Conservation (phyloP, 1,140 invertebrate species). For the Bursaphelenchus mucronatus region DNA sequence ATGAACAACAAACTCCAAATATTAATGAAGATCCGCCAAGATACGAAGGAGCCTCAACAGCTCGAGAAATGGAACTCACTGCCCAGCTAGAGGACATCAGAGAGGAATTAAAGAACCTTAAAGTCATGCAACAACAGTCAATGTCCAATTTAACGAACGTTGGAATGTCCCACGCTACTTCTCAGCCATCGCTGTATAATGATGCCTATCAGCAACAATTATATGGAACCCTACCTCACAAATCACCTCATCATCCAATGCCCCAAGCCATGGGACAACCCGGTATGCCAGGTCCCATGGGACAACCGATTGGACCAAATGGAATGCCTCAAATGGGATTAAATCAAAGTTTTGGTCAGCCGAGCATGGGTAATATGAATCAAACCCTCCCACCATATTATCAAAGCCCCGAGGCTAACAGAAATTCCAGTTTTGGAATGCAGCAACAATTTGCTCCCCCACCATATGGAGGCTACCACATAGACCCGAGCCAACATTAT, state of each 20-base stretch:
- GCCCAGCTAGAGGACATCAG: slow-evolving; percentile 19
- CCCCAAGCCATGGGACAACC: slow-evolving; percentile 9
- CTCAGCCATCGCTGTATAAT: slow-evolving; percentile 18
- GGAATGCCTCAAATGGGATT: too few relatives aligned
- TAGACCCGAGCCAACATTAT: slow-evolving; percentile 20
- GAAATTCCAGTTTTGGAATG: too few relatives aligned
- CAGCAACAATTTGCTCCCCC: too few relatives aligned
- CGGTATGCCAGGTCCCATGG: background rate
- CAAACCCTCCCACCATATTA: too few relatives aligned
- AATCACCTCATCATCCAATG: slow-evolving; percentile 12
- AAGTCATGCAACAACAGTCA: slow-evolving; percentile 19
- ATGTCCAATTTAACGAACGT: slow-evolving; percentile 21
- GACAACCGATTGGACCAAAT: too few relatives aligned
- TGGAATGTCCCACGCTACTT: slow-evolving; percentile 19
- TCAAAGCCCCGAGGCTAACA: too few relatives aligned
- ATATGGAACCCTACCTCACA: slow-evolving; percentile 31
- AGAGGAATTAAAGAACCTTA: slow-evolving; percentile 18
- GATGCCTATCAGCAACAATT: slow-evolving; percentile 13
- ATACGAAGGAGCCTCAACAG: slow-evolving; percentile 19
- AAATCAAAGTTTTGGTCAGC: too few relatives aligned
- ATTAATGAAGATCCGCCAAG: background rate
- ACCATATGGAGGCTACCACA: too few relatives aligned
- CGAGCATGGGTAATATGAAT: too few relatives aligned
- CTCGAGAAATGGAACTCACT: slow-evolving; percentile 17
- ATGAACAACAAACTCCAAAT: background rate